phyloP scores from a whole-genome alignment of 2,888 invertebrate genomes.

The Crioceris asparagi region DNA sequence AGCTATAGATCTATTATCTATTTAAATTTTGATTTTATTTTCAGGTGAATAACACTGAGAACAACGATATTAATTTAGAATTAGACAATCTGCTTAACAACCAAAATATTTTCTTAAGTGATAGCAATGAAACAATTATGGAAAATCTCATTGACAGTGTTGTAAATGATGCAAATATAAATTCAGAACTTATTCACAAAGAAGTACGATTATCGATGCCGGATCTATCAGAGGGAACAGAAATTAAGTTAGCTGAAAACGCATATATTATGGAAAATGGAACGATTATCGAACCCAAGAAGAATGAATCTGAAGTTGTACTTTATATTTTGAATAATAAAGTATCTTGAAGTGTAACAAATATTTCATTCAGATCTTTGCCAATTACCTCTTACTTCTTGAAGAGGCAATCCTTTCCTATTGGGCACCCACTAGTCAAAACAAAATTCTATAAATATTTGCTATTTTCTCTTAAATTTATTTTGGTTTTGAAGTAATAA shows the following conservation, averaged over 20 bases:
- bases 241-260: conserved; percentile 30
- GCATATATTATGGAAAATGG: conserved; percentile 32
- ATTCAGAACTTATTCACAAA: conserved; percentile 9
- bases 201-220: conserved; percentile 34
- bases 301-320: conserved; percentile 26
- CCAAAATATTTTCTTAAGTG: conserved; percentile 19
- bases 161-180: conserved; percentile 8
- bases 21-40: too few relatives aligned
- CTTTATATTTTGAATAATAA: conserved; percentile 27
- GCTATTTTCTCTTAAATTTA: too few relatives aligned
- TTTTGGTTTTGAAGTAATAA: too few relatives aligned
- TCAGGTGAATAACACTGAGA: conserved; percentile 11
- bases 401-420: too few relatives aligned
- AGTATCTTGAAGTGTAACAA: too few relatives aligned
- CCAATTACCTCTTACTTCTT: too few relatives aligned
- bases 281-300: conserved; percentile 30
- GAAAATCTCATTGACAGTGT: conserved; percentile 19
- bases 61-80: conserved; percentile 15
- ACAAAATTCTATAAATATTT: too few relatives aligned
- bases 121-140: conserved; percentile 21
- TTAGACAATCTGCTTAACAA: conserved; percentile 21
- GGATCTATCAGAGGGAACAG: conserved; percentile 30
- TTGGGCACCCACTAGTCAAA: too few relatives aligned
- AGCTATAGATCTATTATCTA: too few relatives aligned
- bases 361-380: too few relatives aligned